Conservation (phyloP, 2,888 invertebrate genomes). For the Drosophila neonasuta region DNA sequence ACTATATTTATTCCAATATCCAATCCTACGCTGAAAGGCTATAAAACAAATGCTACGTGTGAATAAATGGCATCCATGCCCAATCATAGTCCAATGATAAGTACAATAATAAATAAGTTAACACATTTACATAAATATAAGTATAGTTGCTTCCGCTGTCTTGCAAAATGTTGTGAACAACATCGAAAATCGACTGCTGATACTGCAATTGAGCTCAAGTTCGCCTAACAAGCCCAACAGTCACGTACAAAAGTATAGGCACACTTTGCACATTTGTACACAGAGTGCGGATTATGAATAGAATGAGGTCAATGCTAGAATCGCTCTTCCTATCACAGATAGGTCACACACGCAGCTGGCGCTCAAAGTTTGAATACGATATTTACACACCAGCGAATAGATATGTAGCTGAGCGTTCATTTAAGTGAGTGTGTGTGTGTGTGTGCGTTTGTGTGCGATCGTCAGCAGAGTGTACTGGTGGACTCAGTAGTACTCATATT, state of each 20-base stretch:
- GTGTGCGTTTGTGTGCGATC: background rate
- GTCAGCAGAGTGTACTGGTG: background rate
- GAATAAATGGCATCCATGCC: slow-evolving; percentile 4
- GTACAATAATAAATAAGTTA: background rate
- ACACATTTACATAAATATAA: background rate
- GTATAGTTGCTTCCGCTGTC: slow-evolving; percentile 15
- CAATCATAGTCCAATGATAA: background rate
- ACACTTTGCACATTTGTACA: background rate
- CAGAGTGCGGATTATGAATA: slow-evolving; percentile 1
- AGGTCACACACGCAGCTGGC: background rate
- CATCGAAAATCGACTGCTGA: slow-evolving; percentile 27
- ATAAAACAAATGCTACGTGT: background rate
- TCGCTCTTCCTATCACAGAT: slow-evolving; percentile 2
- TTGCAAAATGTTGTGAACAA: slow-evolving; percentile 12
- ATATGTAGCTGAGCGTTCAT: background rate
- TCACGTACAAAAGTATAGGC: background rate
- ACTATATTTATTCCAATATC: background rate
- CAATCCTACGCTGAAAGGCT: background rate
- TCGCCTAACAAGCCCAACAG: slow-evolving; percentile 3
- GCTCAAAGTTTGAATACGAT: slow-evolving; percentile 30
- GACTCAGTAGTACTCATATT: slow-evolving; percentile 24
- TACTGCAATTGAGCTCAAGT: slow-evolving; percentile 27
- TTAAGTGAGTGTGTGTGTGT: background rate
- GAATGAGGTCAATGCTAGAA: slow-evolving; percentile 43
- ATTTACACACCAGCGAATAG: background rate